Conservation (phyloP, 2,888 invertebrate genomes). For the Caenorhabditis panamensis region DNA sequence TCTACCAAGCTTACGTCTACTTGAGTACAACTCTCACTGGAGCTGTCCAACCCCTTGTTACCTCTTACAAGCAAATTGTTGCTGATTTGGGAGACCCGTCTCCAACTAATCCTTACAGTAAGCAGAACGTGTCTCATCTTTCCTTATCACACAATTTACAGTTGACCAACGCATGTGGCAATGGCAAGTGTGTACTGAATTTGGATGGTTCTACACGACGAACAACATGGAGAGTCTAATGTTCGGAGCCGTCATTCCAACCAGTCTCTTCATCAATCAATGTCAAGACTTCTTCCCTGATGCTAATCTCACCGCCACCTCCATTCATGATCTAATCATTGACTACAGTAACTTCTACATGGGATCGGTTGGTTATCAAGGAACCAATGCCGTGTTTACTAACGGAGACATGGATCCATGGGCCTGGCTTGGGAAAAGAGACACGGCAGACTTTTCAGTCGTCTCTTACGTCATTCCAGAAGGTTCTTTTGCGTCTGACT, state of each 20-base stretch:
- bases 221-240: conserved; percentile 82
- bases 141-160: conserved; percentile 9
- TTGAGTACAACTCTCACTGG: conserved; percentile 31
- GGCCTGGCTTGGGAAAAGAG: conserved; percentile 37
- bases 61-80: conserved; percentile 30
- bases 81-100: conserved; percentile 30
- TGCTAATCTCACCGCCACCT: conserved; percentile 41
- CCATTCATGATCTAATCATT: conserved; percentile 38
- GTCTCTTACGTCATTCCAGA: conserved; percentile 46
- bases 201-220: conserved; percentile 94
- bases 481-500: conserved; percentile 61
- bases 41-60: conserved; percentile 21
- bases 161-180: too few relatives aligned
- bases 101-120: conserved; percentile 5
- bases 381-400: conserved; percentile 66
- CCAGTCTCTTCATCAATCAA: conserved; percentile 55
- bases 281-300: conserved; percentile 61
- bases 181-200: conserved; percentile 96
- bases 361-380: conserved; percentile 45
- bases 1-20: too few relatives aligned
- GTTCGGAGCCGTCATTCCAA: conserved; percentile 70
- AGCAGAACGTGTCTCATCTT: not conserved
- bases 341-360: conserved; percentile 41
- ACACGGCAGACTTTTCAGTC: conserved; percentile 37
- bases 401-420: conserved; percentile 61